Evolutionary conservation across 2,113 vertebrate species (phyloP).

Genomic region (Phyllostomus discolor): DNA sequence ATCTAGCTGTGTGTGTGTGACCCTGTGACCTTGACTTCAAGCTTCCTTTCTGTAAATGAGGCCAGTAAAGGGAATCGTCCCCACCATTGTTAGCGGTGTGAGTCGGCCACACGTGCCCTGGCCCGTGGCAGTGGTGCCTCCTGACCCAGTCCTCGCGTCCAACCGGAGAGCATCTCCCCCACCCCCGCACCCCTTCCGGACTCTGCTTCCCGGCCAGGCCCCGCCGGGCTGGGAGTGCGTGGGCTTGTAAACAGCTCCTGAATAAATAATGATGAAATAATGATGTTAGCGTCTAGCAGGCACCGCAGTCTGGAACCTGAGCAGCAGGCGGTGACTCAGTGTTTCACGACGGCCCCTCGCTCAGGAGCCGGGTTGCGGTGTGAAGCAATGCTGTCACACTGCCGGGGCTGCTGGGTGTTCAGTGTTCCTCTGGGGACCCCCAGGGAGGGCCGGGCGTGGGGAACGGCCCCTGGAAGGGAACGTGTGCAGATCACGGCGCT

Average conservation of each 20-base stretch:
- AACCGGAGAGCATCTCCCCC: not conserved
- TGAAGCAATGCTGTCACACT: not conserved
- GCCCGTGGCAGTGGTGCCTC: not conserved
- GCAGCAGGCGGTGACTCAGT: not conserved
- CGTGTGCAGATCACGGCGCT: not conserved
- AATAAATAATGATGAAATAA: slow-evolving; percentile 36
- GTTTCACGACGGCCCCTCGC: not conserved
- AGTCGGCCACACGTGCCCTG: not conserved
- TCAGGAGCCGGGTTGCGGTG: not conserved
- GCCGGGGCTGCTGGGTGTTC: not conserved
- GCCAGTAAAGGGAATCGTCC: not conserved
- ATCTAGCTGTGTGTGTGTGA: not conserved
- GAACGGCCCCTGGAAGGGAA: not conserved
- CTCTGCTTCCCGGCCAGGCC: not conserved
- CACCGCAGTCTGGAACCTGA: not conserved
- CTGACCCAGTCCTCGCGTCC: not conserved
- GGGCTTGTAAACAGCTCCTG: not conserved
- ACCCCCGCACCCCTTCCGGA: not conserved
- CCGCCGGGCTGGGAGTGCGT: not conserved
- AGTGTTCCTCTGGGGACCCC: not conserved
- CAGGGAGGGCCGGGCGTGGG: not conserved
- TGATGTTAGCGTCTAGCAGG: not conserved
- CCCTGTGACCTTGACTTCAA: not conserved
- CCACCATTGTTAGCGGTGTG: not conserved
- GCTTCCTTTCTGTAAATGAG: slow-evolving; percentile 21